These are phyloP conservation scores for Aleiodes testaceus DNA, from an alignment of 2,888 invertebrate species.

Conservation along the genomic window DNA sequence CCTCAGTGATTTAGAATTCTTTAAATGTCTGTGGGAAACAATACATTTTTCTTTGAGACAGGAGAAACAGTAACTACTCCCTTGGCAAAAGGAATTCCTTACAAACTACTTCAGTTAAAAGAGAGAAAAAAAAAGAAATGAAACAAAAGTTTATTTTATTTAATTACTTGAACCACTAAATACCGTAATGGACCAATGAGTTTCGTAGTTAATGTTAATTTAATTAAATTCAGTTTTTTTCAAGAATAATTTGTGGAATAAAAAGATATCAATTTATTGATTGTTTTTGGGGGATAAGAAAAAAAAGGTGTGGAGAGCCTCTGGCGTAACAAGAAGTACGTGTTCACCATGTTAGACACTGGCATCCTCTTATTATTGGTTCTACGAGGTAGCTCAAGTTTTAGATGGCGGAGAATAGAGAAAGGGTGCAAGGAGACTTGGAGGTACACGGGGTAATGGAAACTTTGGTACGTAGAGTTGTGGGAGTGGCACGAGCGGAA, in stretches of 20 bases:
- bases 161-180: slow-evolving; percentile 26
- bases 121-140: not conserved
- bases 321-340: slow-evolving; percentile 15
- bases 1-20: slow-evolving; percentile 21
- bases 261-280: too few relatives aligned
- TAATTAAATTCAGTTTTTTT: not conserved
- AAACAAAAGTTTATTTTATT: slow-evolving; percentile 16
- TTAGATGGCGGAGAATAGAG: slow-evolving; percentile 29
- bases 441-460: slow-evolving; percentile 34
- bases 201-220: slow-evolving; percentile 7
- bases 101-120: not conserved
- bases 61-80: slow-evolving; percentile 2
- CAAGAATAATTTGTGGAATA: too few relatives aligned
- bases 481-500: slow-evolving; percentile 48
- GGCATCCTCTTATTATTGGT: slow-evolving; percentile 28
- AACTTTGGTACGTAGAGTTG: slow-evolving; percentile 45
- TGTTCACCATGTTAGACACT: slow-evolving; percentile 18
- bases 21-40: slow-evolving; percentile 9
- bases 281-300: too few relatives aligned
- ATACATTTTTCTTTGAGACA: slow-evolving; percentile 30
- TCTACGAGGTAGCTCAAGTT: slow-evolving; percentile 8
- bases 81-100: slow-evolving; percentile 20
- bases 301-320: not conserved
- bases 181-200: slow-evolving; percentile 9
- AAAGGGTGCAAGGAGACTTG: slow-evolving; percentile 41